Percentiles rank a stretch among this genome's conserved stretches.
phyloP scores from a whole-genome alignment of 2,113 vertebrate species.

The Himantopus leucocephalus region DNA sequence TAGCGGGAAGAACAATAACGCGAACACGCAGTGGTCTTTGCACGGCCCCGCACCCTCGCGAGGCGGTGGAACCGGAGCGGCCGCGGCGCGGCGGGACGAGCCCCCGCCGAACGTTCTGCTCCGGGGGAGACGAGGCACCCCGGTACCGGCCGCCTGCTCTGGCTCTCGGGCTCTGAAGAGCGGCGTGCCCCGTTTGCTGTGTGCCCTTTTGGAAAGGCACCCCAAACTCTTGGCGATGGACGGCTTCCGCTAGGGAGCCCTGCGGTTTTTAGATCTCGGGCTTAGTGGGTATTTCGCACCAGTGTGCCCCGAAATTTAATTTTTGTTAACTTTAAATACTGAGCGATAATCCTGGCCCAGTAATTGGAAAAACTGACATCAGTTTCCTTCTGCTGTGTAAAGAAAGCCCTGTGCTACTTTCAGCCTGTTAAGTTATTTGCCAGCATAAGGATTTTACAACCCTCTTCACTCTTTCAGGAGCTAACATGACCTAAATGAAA shows the following conservation, averaged over 20 bases:
- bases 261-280: background rate
- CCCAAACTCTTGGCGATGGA: background rate
- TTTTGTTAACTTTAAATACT: background rate
- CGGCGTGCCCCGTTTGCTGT: background rate
- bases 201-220: background rate
- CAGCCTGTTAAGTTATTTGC: background rate
- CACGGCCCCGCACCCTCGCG: background rate
- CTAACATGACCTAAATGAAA: background rate
- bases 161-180: background rate
- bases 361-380: conserved; percentile 29
- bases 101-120: background rate
- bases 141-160: background rate
- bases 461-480: background rate
- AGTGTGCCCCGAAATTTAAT: background rate
- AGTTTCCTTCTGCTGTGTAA: background rate
- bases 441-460: background rate
- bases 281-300: background rate
- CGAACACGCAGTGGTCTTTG: background rate
- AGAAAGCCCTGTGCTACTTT: background rate
- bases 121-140: background rate
- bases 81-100: background rate
- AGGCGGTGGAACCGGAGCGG: background rate
- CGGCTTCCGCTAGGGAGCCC: background rate
- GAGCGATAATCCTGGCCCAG: background rate
- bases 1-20: fast-evolving